phyloP scores from a whole-genome alignment of 2,888 invertebrate species.

The Hipparchia sbordonii region DNA sequence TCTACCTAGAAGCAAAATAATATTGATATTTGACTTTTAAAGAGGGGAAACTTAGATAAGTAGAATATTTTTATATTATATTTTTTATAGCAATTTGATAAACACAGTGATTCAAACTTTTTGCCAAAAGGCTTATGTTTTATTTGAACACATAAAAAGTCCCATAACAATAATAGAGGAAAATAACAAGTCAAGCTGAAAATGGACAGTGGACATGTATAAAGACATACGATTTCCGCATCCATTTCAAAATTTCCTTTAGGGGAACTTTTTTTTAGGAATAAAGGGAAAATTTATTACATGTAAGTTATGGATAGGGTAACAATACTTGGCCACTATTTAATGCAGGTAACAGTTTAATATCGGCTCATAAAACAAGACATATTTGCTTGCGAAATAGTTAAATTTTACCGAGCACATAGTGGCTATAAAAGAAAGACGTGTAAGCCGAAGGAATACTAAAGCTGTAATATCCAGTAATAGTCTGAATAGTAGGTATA shows the following conservation, averaged over 20 bases:
- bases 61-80: background rate
- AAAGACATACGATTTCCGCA: conserved; percentile 55
- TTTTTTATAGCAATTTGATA: background rate
- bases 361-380: conserved; percentile 5
- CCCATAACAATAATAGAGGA: conserved; percentile 45
- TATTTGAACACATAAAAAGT: conserved; percentile 38
- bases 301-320: conserved; percentile 35
- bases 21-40: background rate
- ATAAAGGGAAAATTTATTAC: conserved; percentile 43
- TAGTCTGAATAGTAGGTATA: background rate
- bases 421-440: background rate
- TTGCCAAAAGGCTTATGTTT: conserved; percentile 24
- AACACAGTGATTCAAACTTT: conserved; percentile 4
- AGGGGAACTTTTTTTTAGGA: conserved; percentile 44
- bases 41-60: background rate
- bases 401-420: background rate
- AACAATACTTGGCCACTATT: conserved; percentile 31
- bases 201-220: conserved; percentile 50
- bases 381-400: conserved; percentile 7
- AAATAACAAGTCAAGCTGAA: conserved; percentile 51
- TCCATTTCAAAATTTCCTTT: conserved; percentile 54
- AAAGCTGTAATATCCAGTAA: background rate
- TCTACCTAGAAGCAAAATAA: too few relatives aligned
- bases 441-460: background rate
- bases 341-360: conserved; percentile 20